Evolutionary conservation across 2,888 invertebrate genomes (phyloP).

Genomic region (Patella pellucida): DNA sequence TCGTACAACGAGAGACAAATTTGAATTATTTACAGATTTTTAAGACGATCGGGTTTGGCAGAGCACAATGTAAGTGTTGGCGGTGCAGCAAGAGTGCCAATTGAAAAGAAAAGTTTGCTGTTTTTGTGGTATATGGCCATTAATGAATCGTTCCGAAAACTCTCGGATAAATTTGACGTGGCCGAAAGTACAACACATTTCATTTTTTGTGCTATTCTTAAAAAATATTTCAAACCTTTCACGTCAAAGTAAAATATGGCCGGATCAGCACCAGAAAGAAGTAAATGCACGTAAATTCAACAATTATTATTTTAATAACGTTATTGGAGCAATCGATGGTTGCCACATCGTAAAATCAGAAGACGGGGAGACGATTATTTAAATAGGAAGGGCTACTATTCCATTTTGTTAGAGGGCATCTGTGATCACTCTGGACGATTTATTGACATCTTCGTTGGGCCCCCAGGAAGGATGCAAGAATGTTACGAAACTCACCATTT

Average conservation of each 20-base stretch:
- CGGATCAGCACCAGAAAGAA: too few relatives aligned
- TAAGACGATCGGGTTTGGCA: neutral
- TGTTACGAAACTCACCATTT: too few relatives aligned
- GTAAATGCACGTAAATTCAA: too few relatives aligned
- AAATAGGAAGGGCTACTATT: too few relatives aligned
- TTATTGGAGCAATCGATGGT: neutral
- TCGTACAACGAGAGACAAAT: neutral
- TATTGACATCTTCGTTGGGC: too few relatives aligned
- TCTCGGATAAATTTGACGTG: neutral
- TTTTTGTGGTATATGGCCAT: neutral
- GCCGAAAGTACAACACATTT: neutral
- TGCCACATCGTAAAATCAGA: too few relatives aligned
- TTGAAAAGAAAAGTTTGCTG: slow-evolving; percentile 2
- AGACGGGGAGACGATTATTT: too few relatives aligned
- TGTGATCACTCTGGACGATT: too few relatives aligned
- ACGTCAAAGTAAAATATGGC: neutral
- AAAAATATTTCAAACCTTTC: neutral
- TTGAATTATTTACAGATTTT: slow-evolving; percentile 1
- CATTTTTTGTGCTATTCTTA: neutral
- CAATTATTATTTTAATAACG: too few relatives aligned
- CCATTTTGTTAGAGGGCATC: too few relatives aligned
- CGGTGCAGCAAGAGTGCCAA: neutral
- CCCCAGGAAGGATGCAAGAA: too few relatives aligned
- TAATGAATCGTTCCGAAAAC: neutral
- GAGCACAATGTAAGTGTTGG: neutral